Base-by-base conservation (phyloP, 2,888 invertebrate genomes). In the Julus scanicus region DNA sequence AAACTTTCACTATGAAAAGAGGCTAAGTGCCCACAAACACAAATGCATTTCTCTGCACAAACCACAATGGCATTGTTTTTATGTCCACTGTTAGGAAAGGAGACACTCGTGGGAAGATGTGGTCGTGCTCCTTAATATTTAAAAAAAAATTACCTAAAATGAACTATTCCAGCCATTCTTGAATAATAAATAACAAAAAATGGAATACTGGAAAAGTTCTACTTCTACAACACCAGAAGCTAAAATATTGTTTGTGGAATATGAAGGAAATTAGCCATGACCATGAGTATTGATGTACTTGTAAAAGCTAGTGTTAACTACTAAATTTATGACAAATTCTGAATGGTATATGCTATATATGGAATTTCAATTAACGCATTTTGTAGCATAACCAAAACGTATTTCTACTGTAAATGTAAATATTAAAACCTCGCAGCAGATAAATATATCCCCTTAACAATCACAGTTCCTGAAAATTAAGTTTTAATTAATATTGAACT, bases 401-500 rank as follows among this genome's bases (percentile, higher is more conserved):
- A 5, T 63, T 63, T 63, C 20, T 8, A 53, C 53, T 8, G 53
- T 15, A 11, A 8, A 53, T 53, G 80, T n/a, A n/a, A n/a, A n/a
- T n/a, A 80, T 80, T 37, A 80, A 53, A 53, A 53, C 11, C 15
- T 4, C 53, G 53, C 53, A 17, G 15, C 53, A 15, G 53, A 53
- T 53, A 53, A 53, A 13, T 37, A 80, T 37, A 80, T 80, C 80
- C 80, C 37, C 37, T 80, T 80, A 80, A 37, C 37, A 37, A 80
- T 80, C 37, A 37, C 9, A 80, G 37, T 11, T 37, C 37, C 13
- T 80, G 80, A 29, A 37, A 37, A 80, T 3, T 29, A 37, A 80
- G 15, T 80, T 37, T 15, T 80, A 80, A 80, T 80, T 80, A 80
- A 80, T 80, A 80, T 80, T 80, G 80, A 80, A 80, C 80, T 37